Percentiles rank a stretch among this genome's conserved stretches.
Conservation (phyloP, 2,113 vertebrate genomes). For the Trochalopteron elliotii region DNA sequence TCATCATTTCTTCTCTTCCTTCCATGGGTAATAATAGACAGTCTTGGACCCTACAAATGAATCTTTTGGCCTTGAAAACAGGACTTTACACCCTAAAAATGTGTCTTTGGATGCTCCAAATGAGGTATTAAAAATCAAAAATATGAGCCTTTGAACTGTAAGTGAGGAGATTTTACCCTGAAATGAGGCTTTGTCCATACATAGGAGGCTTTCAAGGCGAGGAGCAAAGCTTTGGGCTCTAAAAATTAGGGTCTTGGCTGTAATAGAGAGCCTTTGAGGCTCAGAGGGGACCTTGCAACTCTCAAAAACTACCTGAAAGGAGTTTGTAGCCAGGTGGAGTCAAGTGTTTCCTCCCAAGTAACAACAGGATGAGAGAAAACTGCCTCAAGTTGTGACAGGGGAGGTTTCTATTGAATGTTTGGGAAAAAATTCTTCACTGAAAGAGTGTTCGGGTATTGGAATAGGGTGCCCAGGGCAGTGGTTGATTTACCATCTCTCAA, state of each 20-base stretch:
- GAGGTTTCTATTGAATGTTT: neutral
- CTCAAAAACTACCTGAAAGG: neutral
- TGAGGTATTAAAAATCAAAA: neutral
- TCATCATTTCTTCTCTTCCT: neutral
- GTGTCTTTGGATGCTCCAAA: neutral
- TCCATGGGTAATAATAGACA: neutral
- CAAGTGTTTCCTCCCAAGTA: neutral
- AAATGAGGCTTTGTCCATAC: neutral
- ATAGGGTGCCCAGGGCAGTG: neutral
- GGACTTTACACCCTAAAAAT: neutral
- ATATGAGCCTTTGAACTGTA: neutral
- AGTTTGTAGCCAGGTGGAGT: neutral
- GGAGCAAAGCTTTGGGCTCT: neutral
- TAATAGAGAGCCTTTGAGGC: neutral
- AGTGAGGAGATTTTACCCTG: neutral
- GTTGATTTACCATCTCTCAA: neutral
- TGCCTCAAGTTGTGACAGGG: neutral
- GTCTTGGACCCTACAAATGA: neutral
- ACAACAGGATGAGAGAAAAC: neutral
- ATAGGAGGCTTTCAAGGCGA: accelerated
- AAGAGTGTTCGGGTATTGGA: neutral
- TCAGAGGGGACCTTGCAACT: neutral
- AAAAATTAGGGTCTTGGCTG: neutral
- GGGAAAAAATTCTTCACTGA: neutral
- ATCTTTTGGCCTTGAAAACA: neutral